These are phyloP conservation scores for Seladonia tumulorum DNA, from an alignment of 2,888 invertebrate genomes.

Conservation along the genomic window DNA sequence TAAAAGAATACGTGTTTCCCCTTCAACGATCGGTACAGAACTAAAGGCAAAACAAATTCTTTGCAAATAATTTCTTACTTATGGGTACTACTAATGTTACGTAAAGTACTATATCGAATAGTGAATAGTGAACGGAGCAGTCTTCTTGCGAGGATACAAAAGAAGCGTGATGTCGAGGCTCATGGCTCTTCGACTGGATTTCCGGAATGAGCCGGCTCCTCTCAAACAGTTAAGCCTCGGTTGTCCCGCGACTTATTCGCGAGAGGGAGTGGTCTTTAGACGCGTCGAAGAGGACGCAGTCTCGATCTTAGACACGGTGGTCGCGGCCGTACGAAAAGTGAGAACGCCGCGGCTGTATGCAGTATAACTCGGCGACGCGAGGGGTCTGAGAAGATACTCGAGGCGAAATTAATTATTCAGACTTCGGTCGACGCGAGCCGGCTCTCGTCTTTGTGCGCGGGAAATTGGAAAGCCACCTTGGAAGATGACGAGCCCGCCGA, in stretches of 20 bases:
- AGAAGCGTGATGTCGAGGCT: background rate
- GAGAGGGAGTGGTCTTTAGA: background rate
- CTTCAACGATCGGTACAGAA: no score
- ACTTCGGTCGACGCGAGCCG: slow-evolving; percentile 65
- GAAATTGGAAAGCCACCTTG: slow-evolving; percentile 68
- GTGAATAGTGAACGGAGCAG: background rate
- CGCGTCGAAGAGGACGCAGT: background rate
- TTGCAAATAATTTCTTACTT: no score
- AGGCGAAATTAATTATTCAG: slow-evolving; percentile 72
- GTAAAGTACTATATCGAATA: background rate
- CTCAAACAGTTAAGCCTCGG: slow-evolving; percentile 1
- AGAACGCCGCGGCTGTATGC: slow-evolving; percentile 51
- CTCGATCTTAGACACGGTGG: slow-evolving; percentile 34
- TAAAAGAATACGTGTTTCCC: no score
- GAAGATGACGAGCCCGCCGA: slow-evolving; percentile 50
- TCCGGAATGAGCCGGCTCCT: background rate
- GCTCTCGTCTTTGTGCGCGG: slow-evolving; percentile 66
- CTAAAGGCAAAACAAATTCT: no score
- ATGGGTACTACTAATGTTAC: no score
- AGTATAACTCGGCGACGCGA: slow-evolving; percentile 51
- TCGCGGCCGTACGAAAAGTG: slow-evolving; percentile 47
- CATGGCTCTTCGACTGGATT: slow-evolving; percentile 3
- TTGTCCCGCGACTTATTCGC: background rate
- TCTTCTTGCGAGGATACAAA: background rate
- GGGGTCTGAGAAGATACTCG: slow-evolving; percentile 70